These are phyloP conservation scores for Ancistrus triradiatus DNA, from an alignment of 2,113 vertebrate genomes.

Conservation along the genomic window DNA sequence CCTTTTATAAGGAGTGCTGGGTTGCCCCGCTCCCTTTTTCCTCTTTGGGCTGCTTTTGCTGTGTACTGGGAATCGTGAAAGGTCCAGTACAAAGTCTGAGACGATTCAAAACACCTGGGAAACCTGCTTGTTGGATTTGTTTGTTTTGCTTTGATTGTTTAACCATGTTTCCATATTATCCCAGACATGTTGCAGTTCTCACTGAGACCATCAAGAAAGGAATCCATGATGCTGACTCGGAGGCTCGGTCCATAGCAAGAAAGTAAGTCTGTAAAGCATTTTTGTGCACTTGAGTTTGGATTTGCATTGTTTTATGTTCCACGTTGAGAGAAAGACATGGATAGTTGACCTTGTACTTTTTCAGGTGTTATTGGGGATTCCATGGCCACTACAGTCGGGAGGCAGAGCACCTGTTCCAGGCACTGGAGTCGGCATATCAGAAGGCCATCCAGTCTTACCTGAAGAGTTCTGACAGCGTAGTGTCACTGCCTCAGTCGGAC, in stretches of 20 bases:
- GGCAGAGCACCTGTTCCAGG: conserved; percentile 91
- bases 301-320: neutral
- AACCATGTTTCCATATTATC: conserved; percentile 59
- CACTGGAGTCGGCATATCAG: conserved; percentile 91
- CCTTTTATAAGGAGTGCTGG: conserved; percentile 53
- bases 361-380: conserved; percentile 96
- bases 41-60: conserved; percentile 36
- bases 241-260: conserved; percentile 92
- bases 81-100: conserved; percentile 15
- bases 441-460: conserved; percentile 93
- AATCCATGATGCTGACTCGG: conserved; percentile 94
- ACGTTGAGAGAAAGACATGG: neutral
- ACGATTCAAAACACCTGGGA: conserved; percentile 29
- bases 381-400: conserved; percentile 91
- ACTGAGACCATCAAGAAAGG: conserved; percentile 97
- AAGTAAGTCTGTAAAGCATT: conserved; percentile 77
- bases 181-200: conserved; percentile 91
- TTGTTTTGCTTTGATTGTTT: no score
- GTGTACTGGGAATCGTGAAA: conserved; percentile 37
- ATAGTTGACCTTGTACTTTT: neutral
- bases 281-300: neutral
- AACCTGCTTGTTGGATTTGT: no score
- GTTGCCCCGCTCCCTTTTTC: conserved; percentile 46
- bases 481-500: conserved; percentile 93
- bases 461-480: conserved; percentile 92